phyloP scores from a whole-genome alignment of 1,140 invertebrate genomes.

The Stenopsyche tienmushanensis region DNA sequence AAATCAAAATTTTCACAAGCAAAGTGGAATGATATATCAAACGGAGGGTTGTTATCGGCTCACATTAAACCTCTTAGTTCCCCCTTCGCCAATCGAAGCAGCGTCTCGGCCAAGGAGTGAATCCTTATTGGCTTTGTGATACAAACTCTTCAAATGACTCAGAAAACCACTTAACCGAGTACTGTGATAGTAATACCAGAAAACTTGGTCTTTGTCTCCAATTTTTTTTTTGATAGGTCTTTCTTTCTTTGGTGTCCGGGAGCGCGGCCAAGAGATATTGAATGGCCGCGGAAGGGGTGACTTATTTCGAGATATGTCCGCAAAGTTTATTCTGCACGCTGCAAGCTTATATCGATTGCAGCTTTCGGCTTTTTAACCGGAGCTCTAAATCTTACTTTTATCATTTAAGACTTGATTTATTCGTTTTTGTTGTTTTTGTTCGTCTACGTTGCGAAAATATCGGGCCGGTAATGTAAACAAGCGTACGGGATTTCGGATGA shows the following conservation, averaged over 20 bases:
- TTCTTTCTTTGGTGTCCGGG: not conserved
- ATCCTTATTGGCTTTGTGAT: not conserved
- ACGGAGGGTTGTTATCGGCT: not conserved
- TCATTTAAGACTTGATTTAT: conserved; percentile 38
- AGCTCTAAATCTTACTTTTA: conserved; percentile 38
- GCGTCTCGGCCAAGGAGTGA: not conserved
- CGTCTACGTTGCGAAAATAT: conserved; percentile 9
- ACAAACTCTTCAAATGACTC: conserved; percentile 8
- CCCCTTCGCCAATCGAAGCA: not conserved
- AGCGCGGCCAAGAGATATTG: conserved; percentile 20
- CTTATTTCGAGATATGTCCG: not conserved
- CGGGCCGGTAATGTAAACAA: not conserved
- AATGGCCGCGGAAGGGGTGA: conserved; percentile 7
- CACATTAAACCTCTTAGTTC: not conserved
- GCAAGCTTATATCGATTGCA: not conserved
- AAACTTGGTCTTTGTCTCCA: not conserved
- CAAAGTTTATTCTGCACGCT: not conserved
- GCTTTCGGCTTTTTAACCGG: no score
- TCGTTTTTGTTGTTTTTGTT: conserved; percentile 24
- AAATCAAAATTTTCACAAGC: no score
- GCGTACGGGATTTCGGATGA: not conserved
- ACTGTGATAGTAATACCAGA: not conserved
- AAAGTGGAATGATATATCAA: not conserved
- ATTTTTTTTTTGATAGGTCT: not conserved
- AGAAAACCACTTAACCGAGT: conserved; percentile 6